These are phyloP conservation scores for Sinocyclocheilus rhinocerous DNA, from an alignment of 2,113 vertebrate species.

Conservation along the genomic window DNA sequence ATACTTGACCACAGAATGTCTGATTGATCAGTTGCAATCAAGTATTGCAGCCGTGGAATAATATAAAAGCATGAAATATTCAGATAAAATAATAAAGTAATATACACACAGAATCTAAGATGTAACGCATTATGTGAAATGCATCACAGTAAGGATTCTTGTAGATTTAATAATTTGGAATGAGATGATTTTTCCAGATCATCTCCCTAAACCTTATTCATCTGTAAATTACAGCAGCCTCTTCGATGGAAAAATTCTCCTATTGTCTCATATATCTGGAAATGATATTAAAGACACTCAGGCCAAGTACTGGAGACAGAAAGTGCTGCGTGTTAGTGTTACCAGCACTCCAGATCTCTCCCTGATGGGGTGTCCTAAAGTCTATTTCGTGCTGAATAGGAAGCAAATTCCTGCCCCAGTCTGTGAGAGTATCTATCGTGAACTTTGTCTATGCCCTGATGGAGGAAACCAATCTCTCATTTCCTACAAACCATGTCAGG, in stretches of 20 bases:
- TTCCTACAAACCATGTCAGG: slow-evolving; percentile 31
- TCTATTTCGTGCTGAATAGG: slow-evolving; percentile 28
- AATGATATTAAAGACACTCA: slow-evolving; percentile 48
- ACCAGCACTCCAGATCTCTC: slow-evolving; percentile 42
- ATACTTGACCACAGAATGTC: background rate
- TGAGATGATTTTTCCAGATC: slow-evolving; percentile 64
- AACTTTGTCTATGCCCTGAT: background rate
- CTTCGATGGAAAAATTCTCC: slow-evolving; percentile 37
- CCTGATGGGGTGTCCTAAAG: slow-evolving; percentile 36
- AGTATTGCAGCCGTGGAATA: background rate
- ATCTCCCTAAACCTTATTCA: slow-evolving; percentile 59
- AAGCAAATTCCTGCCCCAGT: slow-evolving; percentile 53
- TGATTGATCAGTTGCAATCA: background rate
- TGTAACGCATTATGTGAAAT: background rate
- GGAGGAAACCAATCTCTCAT: slow-evolving; percentile 11
- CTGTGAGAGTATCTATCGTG: background rate
- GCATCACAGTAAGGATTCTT: slow-evolving; percentile 49
- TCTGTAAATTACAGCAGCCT: slow-evolving; percentile 46
- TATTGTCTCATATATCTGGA: slow-evolving; percentile 50
- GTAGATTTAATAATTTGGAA: slow-evolving; percentile 53
- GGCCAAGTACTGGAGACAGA: slow-evolving; percentile 35
- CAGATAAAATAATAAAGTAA: background rate
- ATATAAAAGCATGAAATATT: background rate
- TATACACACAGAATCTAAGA: background rate
- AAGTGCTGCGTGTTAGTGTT: slow-evolving; percentile 55